phyloP scores from a whole-genome alignment of 2,888 invertebrate species.

The Eupeodes luniger region DNA sequence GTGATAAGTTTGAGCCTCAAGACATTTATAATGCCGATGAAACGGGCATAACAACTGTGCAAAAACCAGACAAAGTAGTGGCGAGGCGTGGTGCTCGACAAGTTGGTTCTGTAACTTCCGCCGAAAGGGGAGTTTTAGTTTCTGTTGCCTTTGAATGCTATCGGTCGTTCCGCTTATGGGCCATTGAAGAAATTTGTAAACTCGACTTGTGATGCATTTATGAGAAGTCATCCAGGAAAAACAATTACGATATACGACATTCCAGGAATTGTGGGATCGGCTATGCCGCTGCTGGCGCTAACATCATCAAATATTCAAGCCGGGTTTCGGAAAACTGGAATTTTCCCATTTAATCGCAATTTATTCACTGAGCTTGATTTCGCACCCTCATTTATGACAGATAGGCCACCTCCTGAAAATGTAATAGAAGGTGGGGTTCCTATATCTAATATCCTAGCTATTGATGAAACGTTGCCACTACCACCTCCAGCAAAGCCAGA shows the following conservation, averaged over 20 bases:
- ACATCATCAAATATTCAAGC: slow-evolving; percentile 19
- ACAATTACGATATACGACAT: not conserved
- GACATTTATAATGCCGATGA: slow-evolving; percentile 23
- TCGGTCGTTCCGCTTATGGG: slow-evolving; percentile 60
- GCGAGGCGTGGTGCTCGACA: not conserved
- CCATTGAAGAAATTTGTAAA: slow-evolving; percentile 79
- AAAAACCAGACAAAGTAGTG: slow-evolving; percentile 14
- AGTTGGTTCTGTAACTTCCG: slow-evolving; percentile 13
- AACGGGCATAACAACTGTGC: slow-evolving; percentile 21
- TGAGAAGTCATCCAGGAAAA: slow-evolving; percentile 78
- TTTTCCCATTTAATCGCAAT: slow-evolving; percentile 17
- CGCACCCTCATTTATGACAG: not conserved
- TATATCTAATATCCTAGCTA: too few species aligned
- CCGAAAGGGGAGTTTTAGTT: slow-evolving; percentile 15
- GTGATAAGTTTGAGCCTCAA: slow-evolving; percentile 22
- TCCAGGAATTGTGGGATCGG: not conserved
- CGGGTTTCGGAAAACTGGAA: slow-evolving; percentile 21
- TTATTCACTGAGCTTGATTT: slow-evolving; percentile 25
- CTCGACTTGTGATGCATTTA: slow-evolving; percentile 78
- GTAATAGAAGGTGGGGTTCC: too few species aligned
- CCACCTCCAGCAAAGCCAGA: too few species aligned
- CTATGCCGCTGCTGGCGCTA: slow-evolving; percentile 2
- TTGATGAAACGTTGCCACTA: too few species aligned
- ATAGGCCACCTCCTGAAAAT: slow-evolving; percentile 17
- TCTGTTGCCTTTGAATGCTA: slow-evolving; percentile 14